Conservation (phyloP, 1,140 invertebrate species). For the Euwallacea fornicatus region DNA sequence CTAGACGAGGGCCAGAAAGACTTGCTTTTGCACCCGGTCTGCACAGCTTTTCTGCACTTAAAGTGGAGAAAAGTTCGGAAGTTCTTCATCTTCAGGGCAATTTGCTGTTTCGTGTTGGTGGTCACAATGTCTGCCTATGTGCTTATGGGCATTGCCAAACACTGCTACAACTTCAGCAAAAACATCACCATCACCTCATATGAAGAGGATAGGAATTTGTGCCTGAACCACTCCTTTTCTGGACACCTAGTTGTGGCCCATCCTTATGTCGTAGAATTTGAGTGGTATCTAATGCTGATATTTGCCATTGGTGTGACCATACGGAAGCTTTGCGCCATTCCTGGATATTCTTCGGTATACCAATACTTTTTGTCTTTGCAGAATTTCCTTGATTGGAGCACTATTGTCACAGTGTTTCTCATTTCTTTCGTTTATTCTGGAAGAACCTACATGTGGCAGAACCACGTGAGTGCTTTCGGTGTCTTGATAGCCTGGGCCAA, state of each 20-base stretch:
- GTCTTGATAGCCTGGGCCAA: slow-evolving; percentile 82
- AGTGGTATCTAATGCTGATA: slow-evolving; percentile 73
- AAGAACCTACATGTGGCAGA: slow-evolving; percentile 78
- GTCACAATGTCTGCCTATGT: slow-evolving; percentile 75
- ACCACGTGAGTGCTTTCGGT: slow-evolving; percentile 77
- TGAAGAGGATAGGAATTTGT: slow-evolving; percentile 59
- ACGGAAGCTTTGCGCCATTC: slow-evolving; percentile 73
- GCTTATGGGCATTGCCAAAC: slow-evolving; percentile 72
- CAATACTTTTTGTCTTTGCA: slow-evolving; percentile 79
- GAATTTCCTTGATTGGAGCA: slow-evolving; percentile 82
- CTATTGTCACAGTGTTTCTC: slow-evolving; percentile 76
- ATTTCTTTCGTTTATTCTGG: slow-evolving; percentile 77
- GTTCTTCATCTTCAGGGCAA: slow-evolving; percentile 75
- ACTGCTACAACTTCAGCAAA: slow-evolving; percentile 74
- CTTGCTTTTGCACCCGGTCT: slow-evolving; percentile 77
- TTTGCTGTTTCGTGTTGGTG: slow-evolving; percentile 78
- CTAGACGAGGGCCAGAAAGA: slow-evolving; percentile 81
- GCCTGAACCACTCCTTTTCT: slow-evolving; percentile 71
- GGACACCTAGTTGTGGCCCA: slow-evolving; percentile 68
- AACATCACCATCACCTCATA: slow-evolving; percentile 66
- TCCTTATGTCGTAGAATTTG: slow-evolving; percentile 71
- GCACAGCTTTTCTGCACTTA: slow-evolving; percentile 77
- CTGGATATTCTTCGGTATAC: slow-evolving; percentile 70
- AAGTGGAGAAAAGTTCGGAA: slow-evolving; percentile 87
- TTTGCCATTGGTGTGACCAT: slow-evolving; percentile 73